Conservation (phyloP, 2,797 vertebrate species). For the Peromyscus attwateri region DNA sequence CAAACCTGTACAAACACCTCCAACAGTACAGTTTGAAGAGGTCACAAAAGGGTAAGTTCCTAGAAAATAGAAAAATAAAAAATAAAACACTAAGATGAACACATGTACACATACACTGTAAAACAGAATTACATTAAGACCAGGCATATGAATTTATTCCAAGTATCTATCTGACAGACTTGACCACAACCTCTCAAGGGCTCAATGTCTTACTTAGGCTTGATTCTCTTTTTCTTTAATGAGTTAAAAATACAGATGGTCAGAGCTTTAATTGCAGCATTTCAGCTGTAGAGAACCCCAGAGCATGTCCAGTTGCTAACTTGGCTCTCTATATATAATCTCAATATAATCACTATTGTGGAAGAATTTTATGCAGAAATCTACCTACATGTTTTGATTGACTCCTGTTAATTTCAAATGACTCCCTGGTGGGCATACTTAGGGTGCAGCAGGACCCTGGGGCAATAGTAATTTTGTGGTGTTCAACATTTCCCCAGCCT, state of each 20-base stretch:
- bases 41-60: slow-evolving; percentile 99
- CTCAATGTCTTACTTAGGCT: not conserved
- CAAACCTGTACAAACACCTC: slow-evolving; percentile 97
- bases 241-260: not conserved
- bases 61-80: slow-evolving; percentile 78
- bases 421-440: not conserved
- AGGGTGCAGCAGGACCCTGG: not conserved
- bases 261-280: not conserved
- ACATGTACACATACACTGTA: not conserved
- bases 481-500: slow-evolving; percentile 5
- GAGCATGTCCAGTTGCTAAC: rapidly evolving
- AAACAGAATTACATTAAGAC: slow-evolving; percentile 50
- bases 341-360: not conserved
- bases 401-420: not conserved
- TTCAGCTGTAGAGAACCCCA: not conserved
- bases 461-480: not conserved
- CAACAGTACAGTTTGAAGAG: slow-evolving; percentile 99
- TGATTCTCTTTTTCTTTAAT: not conserved
- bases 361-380: not conserved
- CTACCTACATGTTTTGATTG: not conserved
- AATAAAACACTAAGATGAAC: slow-evolving; percentile 58
- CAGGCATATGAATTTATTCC: not conserved
- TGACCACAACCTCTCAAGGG: not conserved
- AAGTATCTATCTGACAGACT: slow-evolving; percentile 3
- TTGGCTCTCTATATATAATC: not conserved